phyloP scores from a whole-genome alignment of 2,797 vertebrate genomes.

The Danio albolineatus region DNA sequence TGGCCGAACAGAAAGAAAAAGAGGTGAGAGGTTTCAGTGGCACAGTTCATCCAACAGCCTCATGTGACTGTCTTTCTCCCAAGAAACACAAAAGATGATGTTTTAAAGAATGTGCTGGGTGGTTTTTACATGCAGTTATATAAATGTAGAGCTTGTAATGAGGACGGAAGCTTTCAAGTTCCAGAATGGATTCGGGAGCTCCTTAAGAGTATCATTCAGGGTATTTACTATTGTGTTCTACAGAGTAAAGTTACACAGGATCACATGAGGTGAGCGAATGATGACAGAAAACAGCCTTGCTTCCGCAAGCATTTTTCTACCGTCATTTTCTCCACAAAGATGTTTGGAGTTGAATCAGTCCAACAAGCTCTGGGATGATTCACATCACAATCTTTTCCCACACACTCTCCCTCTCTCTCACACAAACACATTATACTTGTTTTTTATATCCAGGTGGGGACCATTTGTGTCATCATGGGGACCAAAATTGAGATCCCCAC shows the following conservation, averaged over 20 bases:
- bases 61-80: neutral
- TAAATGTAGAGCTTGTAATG: neutral
- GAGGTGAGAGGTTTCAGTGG: slow-evolving; percentile 54
- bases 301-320: slow-evolving; percentile 2
- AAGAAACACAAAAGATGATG: slow-evolving; percentile 8
- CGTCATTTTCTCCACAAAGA: neutral
- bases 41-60: neutral
- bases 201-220: neutral
- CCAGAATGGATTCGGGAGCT: neutral
- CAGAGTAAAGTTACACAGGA: neutral
- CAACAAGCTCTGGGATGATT: neutral
- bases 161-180: neutral
- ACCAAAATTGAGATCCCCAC: too few relatives aligned
- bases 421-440: too few relatives aligned
- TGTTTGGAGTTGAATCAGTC: neutral
- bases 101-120: neutral
- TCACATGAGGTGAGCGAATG: slow-evolving; percentile 1
- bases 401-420: too few relatives aligned
- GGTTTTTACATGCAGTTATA: neutral
- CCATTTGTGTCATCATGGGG: too few relatives aligned
- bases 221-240: slow-evolving; percentile 9
- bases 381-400: neutral
- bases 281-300: neutral
- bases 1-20: slow-evolving; percentile 59
- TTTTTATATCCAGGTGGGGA: too few relatives aligned